Base-by-base conservation (phyloP, 2,888 invertebrate species). In the Acrocyrtus sp. region DNA sequence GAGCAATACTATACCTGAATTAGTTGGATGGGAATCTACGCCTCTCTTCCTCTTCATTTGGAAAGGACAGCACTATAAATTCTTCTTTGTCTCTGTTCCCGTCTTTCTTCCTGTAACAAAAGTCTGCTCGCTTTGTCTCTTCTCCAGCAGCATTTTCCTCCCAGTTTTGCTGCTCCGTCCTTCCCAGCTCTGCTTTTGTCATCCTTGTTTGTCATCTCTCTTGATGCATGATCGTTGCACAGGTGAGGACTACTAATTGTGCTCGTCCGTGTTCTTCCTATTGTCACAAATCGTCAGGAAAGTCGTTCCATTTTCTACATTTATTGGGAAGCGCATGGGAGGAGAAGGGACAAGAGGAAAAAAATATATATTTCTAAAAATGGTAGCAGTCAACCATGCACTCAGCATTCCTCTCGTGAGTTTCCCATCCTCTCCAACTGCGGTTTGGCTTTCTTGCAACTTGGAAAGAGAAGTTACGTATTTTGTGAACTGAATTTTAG, bases 181-280 rank as follows among this genome's bases (percentile, higher is more conserved):
- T 22, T 22, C n/a, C n/a, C 12, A 8, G 22, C 15, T 22, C 17
- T 10, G 47, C 47, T 17, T 47, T 47, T 47, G 17, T 47, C 26
- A n/a, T 41, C 39, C 56, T 56, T 56, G 12, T 56, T 56, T 56
- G 41, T 56, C 41, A 34, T 47, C n/a, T n/a, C 29, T 21, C 19
- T 26, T 62, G 62, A 62, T 62, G 51, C 2, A 50, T 51, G 39
- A 54, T 24, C 3, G 27, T 45, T 50, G 39, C 5, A 5, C 21
- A 65, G 57, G 57, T 57, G 43, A 5, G 47, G 66, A 34, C 56
- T 56, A 39, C 56, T 65, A 66, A 66, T 66, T 67, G 57, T 43
- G 19, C 26, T 4, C 24, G n/a, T n/a, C n/a, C n/a, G n/a, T n/a
- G n/a, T n/a, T n/a, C n/a, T 45, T 34, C 43, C 26, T 34, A 34